Conservation (phyloP, 2,113 vertebrate genomes). For the Arvicanthis niloticus region DNA sequence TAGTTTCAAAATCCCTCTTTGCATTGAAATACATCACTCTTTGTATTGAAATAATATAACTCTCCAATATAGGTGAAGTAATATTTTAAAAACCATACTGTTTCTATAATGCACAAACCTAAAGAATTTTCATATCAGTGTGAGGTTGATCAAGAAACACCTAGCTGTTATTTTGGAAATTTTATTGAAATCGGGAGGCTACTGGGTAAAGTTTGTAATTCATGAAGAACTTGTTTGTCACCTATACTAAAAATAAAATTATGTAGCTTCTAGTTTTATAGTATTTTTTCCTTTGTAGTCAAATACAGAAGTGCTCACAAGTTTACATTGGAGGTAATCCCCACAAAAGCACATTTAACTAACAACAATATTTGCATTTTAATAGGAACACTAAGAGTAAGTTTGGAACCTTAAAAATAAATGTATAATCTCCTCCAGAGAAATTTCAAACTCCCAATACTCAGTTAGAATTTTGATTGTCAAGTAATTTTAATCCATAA, state of each 20-base stretch:
- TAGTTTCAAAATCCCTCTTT: background rate
- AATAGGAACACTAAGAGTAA: background rate
- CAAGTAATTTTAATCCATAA: background rate
- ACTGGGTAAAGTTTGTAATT: background rate
- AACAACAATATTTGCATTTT: slow-evolving; percentile 1
- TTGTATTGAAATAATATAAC: slow-evolving; percentile 8
- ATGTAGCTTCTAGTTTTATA: background rate
- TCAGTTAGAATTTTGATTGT: background rate
- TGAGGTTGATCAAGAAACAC: background rate
- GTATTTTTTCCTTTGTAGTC: background rate
- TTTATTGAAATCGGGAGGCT: background rate
- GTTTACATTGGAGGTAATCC: background rate
- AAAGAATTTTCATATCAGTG: background rate
- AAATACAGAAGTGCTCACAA: background rate
- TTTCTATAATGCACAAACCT: background rate
- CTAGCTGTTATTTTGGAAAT: background rate
- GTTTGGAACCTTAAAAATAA: background rate
- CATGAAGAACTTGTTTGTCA: background rate
- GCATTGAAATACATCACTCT: background rate
- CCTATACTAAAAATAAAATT: slow-evolving; percentile 28
- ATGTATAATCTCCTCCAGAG: slow-evolving; percentile 7
- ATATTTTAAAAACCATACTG: background rate
- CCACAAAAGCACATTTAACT: background rate
- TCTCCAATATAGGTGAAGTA: background rate
- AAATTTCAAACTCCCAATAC: background rate